Conservation (phyloP, 1,140 invertebrate species). For the Drosophila repletoides region DNA sequence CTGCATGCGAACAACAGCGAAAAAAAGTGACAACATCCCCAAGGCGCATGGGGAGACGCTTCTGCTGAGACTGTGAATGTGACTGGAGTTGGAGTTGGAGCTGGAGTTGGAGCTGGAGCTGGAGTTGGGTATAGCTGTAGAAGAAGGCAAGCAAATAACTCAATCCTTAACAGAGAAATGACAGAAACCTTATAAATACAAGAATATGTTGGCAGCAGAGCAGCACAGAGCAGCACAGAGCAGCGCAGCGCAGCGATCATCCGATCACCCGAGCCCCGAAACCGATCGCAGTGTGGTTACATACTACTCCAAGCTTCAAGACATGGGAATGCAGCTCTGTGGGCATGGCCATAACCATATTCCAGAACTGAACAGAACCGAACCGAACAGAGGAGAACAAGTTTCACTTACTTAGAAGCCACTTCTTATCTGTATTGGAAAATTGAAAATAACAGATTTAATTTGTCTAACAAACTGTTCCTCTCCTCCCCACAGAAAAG, state of each 20-base stretch:
- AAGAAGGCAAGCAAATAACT: slow-evolving; percentile 62
- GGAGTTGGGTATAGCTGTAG: neutral
- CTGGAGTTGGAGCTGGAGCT: no score
- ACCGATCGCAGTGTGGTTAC: slow-evolving; percentile 65
- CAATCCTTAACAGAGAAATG: slow-evolving; percentile 78
- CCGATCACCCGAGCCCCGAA: slow-evolving; percentile 51
- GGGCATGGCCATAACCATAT: slow-evolving; percentile 35
- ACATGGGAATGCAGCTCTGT: slow-evolving; percentile 72
- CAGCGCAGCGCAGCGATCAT: slow-evolving; percentile 55
- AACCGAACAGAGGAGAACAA: slow-evolving; percentile 46
- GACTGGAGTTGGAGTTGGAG: no score
- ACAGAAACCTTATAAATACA: slow-evolving; percentile 79
- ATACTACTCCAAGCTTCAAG: no score
- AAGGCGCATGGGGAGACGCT: slow-evolving; percentile 27
- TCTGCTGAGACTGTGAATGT: neutral
- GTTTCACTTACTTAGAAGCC: slow-evolving; percentile 68
- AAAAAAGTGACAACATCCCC: slow-evolving; percentile 50
- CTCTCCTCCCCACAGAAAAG: slow-evolving; percentile 3
- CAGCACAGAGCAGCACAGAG: no score
- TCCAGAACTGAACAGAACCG: neutral
- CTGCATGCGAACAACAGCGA: slow-evolving; percentile 40
- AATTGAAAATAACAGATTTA: slow-evolving; percentile 75
- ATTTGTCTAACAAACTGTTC: slow-evolving; percentile 71
- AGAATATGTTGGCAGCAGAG: slow-evolving; percentile 56
- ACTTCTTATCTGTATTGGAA: slow-evolving; percentile 40